Conservation (phyloP, 2,797 vertebrate genomes). For the Leptatherina wallacei region DNA sequence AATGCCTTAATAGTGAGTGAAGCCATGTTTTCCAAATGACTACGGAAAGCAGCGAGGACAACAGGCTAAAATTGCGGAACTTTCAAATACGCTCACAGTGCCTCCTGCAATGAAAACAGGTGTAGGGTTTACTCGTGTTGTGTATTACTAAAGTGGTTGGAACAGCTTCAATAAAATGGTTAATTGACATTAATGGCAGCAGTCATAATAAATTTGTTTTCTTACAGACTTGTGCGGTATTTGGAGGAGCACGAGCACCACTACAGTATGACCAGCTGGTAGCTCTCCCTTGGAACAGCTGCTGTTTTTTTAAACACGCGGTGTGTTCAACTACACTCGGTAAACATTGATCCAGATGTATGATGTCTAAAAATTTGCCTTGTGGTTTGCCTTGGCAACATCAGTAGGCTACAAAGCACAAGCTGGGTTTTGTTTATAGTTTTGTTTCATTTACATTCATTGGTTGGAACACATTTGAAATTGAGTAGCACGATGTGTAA, state of each 20-base stretch:
- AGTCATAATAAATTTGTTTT: neutral
- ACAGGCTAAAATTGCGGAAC: neutral
- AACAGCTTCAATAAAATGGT: neutral
- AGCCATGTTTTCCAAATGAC: constrained; percentile 76
- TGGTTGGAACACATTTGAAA: neutral
- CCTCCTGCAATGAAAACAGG: constrained; percentile 12
- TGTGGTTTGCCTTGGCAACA: no score
- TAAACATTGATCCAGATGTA: neutral
- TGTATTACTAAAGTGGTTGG: neutral
- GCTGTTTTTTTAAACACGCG: constrained; percentile 8
- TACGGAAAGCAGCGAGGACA: constrained; percentile 48
- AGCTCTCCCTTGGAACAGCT: constrained; percentile 10
- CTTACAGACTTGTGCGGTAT: neutral
- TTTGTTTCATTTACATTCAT: no score
- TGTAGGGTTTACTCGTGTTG: no score
- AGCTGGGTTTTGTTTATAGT: no score
- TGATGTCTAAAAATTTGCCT: no score
- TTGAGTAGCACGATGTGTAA: neutral
- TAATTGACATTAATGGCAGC: no score
- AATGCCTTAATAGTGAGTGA: constrained; percentile 49
- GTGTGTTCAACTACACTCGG: constrained; percentile 15
- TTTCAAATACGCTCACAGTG: neutral
- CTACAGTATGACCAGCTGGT: constrained; percentile 4
- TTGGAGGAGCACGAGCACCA: neutral
- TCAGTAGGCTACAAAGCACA: no score